Conservation (phyloP, 2,797 vertebrate genomes). For the Eulemur mongoz region DNA sequence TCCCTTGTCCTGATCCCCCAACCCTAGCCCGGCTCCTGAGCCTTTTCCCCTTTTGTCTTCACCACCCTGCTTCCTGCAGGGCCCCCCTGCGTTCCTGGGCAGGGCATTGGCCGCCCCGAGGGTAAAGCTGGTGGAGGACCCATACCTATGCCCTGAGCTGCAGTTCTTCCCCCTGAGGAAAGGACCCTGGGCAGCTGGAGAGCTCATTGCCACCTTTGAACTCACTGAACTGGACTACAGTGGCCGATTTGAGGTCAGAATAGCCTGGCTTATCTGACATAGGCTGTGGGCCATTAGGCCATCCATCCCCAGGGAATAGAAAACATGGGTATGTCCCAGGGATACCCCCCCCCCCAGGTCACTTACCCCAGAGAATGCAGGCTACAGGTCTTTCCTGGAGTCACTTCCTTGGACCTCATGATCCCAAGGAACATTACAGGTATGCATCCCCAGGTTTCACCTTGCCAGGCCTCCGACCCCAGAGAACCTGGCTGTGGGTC, state of each 20-base stretch:
- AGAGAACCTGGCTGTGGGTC: background rate
- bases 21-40: background rate
- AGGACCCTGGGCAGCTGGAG: slow-evolving; percentile 89
- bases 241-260: slow-evolving; percentile 90
- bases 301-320: background rate
- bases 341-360: background rate
- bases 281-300: background rate
- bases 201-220: slow-evolving; percentile 94
- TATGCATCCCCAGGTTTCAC: background rate
- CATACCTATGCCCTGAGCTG: slow-evolving; percentile 88
- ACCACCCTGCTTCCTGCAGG: slow-evolving; percentile 79
- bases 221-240: slow-evolving; percentile 95
- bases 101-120: slow-evolving; percentile 90
- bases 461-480: background rate
- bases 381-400: background rate
- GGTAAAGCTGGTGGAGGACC: slow-evolving; percentile 91
- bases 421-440: background rate
- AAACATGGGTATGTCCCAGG: background rate
- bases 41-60: background rate
- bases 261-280: background rate
- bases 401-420: background rate
- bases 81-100: slow-evolving; percentile 88
- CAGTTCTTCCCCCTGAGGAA: slow-evolving; percentile 92
- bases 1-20: background rate
- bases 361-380: background rate